Conservation (phyloP, 2,797 vertebrate species). For the Sciurus carolinensis region DNA sequence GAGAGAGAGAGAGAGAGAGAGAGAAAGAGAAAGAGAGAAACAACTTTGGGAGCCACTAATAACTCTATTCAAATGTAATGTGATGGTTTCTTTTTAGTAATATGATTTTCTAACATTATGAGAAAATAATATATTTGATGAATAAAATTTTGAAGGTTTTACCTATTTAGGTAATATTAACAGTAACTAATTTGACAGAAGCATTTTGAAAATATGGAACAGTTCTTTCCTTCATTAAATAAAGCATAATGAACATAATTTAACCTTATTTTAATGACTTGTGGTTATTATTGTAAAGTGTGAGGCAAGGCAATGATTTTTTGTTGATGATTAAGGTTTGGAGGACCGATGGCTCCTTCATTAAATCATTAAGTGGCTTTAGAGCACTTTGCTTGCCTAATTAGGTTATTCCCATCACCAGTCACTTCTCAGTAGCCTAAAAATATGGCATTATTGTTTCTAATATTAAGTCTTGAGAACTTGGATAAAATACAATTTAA, state of each 20-base stretch:
- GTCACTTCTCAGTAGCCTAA: background rate
- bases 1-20: no score
- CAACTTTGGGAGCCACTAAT: background rate
- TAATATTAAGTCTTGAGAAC: background rate
- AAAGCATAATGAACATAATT: background rate
- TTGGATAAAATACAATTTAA: background rate
- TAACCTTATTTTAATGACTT: slow-evolving; percentile 16
- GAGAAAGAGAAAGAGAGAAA: background rate
- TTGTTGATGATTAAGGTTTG: background rate
- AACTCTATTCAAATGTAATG: background rate
- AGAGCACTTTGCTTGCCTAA: background rate
- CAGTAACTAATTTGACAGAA: slow-evolving; percentile 23
- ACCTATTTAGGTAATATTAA: background rate
- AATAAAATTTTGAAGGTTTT: slow-evolving; percentile 28
- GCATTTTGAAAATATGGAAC: background rate
- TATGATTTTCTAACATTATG: slow-evolving; percentile 33
- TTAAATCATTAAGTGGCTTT: background rate
- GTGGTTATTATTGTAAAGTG: background rate
- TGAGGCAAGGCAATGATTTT: background rate
- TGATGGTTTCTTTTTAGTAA: slow-evolving; percentile 33
- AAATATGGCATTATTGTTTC: background rate
- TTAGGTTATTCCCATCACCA: background rate
- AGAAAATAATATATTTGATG: slow-evolving; percentile 11
- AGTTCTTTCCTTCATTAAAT: slow-evolving; percentile 28
- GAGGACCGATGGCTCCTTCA: background rate